Base-by-base conservation (phyloP, 2,888 invertebrate genomes). In the Nomada fabriciana region DNA sequence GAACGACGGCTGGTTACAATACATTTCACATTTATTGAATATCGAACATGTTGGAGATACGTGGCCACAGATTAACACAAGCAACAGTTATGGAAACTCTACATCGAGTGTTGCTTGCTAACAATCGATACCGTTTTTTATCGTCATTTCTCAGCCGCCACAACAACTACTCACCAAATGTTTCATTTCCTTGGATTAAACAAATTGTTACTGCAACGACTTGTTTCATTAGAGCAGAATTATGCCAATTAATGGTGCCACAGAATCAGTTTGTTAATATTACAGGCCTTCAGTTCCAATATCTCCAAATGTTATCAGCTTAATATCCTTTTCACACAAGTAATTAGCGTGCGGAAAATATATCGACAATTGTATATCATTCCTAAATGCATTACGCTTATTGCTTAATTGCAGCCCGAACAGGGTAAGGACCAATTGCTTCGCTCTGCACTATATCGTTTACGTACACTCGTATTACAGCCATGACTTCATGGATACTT, bases 1-100 rank as follows among this genome's bases (percentile, higher is more conserved):
- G 20, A 74, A 52, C 36, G 50, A 60, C 57, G 23, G 47, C 42
- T 69, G 69, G 55, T 52, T 52, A 25, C 59, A 59, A 74, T 60
- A 52, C 42, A 52, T 69, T 74, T 43, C 23, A 52, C 50, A 59
- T 74, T 74, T 74, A 74, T 74, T 74, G 18, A 47, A n/a, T 60
- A 42, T 59, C 67, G 42, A 50, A 20, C 23, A 42, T 59, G n/a
- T 2, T 15, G 23, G 13, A 1, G 52, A 25, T 36, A 50, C 47
- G 47, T 15, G 10, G 29, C 11, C 47, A 2, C 9, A 0, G 59
- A 42, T 47, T 47, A 43, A 69, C 20, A 13, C 7, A n/a, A 47
- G 47, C 11, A 53, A 18, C 18, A 15, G 15, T 25, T 25, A 25
- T 69, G 36, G 36, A 36, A 36, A 7, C 36, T 36, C 36, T 5